Percentiles rank a stretch among this genome's conserved stretches.
Evolutionary conservation across 1,140 invertebrate species (phyloP).

Genomic region (Odontomachus brunneus): DNA sequence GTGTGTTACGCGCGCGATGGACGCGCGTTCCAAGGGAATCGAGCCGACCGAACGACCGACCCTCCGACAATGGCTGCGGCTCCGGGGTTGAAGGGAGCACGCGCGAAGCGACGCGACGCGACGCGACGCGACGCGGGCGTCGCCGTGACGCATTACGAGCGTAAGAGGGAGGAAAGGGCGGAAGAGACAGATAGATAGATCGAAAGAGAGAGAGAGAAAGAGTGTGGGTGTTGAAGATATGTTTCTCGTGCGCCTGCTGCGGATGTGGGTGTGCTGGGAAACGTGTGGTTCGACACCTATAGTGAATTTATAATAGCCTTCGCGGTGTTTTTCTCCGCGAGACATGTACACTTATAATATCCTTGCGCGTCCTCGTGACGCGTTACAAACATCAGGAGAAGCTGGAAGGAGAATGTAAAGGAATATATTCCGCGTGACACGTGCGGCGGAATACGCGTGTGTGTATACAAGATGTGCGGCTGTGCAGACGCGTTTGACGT

Average conservation of each 20-base stretch:
- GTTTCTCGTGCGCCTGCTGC: slow-evolving; percentile 18
- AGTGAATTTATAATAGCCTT: slow-evolving; percentile 47
- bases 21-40: slow-evolving; percentile 29
- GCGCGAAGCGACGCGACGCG: slow-evolving; percentile 56
- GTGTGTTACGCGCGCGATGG: slow-evolving; percentile 32
- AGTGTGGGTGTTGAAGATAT: slow-evolving; percentile 45
- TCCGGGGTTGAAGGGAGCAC: slow-evolving; percentile 66
- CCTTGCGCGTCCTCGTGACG: slow-evolving; percentile 26
- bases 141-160: slow-evolving; percentile 54
- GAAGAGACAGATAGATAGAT: not conserved
- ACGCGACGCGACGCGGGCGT: slow-evolving; percentile 42
- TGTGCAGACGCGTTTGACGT: no score
- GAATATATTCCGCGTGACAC: not conserved
- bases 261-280: slow-evolving; percentile 19
- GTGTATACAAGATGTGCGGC: no score
- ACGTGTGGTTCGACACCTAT: slow-evolving; percentile 29
- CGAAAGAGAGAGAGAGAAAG: no score
- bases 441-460: not conserved
- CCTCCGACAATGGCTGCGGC: slow-evolving; percentile 70
- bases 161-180: slow-evolving; percentile 40
- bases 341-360: slow-evolving; percentile 15
- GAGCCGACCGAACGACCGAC: slow-evolving; percentile 54
- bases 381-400: slow-evolving; percentile 23
- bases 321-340: not conserved
- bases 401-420: slow-evolving; percentile 10